Conservation (phyloP, 2,797 vertebrate species). For the Bovichtus diacanthus region DNA sequence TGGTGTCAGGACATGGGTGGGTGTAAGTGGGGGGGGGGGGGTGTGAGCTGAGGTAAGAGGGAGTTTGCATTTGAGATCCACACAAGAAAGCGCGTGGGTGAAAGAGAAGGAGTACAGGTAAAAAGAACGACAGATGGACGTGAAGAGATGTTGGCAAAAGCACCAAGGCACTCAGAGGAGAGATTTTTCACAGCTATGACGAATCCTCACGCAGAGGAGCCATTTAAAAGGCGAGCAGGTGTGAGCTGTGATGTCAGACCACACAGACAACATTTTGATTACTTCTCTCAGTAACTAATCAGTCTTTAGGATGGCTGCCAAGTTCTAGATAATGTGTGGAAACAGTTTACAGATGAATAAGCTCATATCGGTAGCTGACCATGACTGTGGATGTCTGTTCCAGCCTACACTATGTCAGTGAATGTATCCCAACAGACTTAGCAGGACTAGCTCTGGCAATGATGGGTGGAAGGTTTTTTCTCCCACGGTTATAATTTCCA, state of each 20-base stretch:
- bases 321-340: not conserved
- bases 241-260: constrained; percentile 8
- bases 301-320: constrained; percentile 2
- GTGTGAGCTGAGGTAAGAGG: not conserved
- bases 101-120: not conserved
- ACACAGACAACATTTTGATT: constrained; percentile 22
- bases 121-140: constrained; percentile 17
- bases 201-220: constrained; percentile 8
- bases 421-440: constrained; percentile 26
- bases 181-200: constrained; percentile 20
- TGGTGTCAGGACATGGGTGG: constrained; percentile 15
- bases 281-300: constrained; percentile 9
- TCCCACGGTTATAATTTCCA: constrained; percentile 64
- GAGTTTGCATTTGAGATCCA: constrained; percentile 2
- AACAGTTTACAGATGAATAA: constrained; percentile 27
- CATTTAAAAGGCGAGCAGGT: constrained; percentile 15
- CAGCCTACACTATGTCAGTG: not conserved
- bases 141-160: constrained; percentile 32
- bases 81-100: not conserved
- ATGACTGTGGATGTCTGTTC: constrained; percentile 10
- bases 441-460: constrained; percentile 22
- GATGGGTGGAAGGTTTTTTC: constrained; percentile 34
- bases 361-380: constrained; percentile 19
- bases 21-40: not conserved
- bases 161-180: constrained; percentile 27